Conservation (phyloP, 2,797 vertebrate genomes). For the Pangasius macronema region DNA sequence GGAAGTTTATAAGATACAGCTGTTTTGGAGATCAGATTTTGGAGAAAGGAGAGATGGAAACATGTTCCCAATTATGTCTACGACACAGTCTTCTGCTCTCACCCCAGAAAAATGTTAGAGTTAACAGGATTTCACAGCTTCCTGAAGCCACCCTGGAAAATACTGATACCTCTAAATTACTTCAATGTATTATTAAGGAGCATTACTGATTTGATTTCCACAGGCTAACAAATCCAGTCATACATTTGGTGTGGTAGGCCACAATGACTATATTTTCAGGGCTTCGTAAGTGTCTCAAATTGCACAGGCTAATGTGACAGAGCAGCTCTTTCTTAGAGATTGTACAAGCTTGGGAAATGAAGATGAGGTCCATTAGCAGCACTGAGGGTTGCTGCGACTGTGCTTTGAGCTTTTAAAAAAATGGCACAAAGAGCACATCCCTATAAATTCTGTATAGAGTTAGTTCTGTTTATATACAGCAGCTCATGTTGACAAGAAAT, state of each 20-base stretch:
- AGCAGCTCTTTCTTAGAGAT: conserved; percentile 57
- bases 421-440: conserved; percentile 22
- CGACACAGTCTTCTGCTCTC: conserved; percentile 49
- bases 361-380: conserved; percentile 54
- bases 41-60: conserved; percentile 29
- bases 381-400: conserved; percentile 10
- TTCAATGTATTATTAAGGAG: conserved; percentile 60
- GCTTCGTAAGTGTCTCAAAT: conserved; percentile 58
- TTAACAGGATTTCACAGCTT: conserved; percentile 61
- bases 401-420: conserved; percentile 48
- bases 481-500: not conserved
- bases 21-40: conserved; percentile 54
- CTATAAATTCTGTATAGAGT: conserved; percentile 7
- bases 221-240: conserved; percentile 58
- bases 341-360: conserved; percentile 58
- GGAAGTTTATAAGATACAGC: conserved; percentile 52
- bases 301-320: conserved; percentile 61
- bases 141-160: conserved; percentile 56
- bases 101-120: conserved; percentile 56
- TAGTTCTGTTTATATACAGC: not conserved
- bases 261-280: conserved; percentile 60
- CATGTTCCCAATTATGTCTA: conserved; percentile 57
- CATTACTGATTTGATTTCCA: conserved; percentile 58
- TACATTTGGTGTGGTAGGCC: conserved; percentile 56
- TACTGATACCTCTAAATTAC: conserved; percentile 63